These are phyloP conservation scores for Macrosteles quadrilineatus DNA, from an alignment of 1,140 invertebrate species.

Conservation along the genomic window DNA sequence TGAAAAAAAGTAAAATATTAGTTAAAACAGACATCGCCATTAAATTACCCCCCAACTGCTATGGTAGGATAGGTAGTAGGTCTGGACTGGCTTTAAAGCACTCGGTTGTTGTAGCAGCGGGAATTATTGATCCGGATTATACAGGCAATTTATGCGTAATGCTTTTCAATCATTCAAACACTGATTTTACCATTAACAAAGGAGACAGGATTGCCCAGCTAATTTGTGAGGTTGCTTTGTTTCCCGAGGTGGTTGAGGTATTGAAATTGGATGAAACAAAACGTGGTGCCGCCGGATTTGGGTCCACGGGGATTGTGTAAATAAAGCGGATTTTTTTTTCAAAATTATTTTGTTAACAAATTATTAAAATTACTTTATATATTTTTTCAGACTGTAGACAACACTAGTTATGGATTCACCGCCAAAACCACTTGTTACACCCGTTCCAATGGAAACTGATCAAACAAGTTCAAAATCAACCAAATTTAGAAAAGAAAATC, in stretches of 20 bases:
- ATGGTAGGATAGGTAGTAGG: conserved; percentile 93
- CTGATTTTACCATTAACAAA: conserved; percentile 74
- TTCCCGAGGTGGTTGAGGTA: conserved; percentile 77
- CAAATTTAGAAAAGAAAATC: background rate
- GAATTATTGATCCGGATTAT: conserved; percentile 71
- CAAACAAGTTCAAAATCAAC: too few species aligned
- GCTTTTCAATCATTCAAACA: conserved; percentile 88
- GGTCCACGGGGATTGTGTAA: background rate
- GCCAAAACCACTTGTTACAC: too few species aligned
- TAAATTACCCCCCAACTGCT: conserved; percentile 82
- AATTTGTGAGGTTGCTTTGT: conserved; percentile 90
- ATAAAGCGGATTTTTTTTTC: background rate
- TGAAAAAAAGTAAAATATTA: conserved; percentile 50
- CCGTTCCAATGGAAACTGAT: too few species aligned
- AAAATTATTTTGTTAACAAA: too few species aligned
- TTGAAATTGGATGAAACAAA: too few species aligned
- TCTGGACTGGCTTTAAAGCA: conserved; percentile 95
- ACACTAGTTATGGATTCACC: too few species aligned
- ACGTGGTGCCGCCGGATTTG: background rate
- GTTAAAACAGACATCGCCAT: conserved; percentile 93
- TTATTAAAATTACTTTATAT: too few species aligned
- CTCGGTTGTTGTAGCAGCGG: conserved; percentile 91
- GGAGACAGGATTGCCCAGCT: conserved; percentile 96
- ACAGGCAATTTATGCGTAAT: conserved; percentile 93
- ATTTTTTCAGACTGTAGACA: too few species aligned